Conservation (phyloP, 2,888 invertebrate genomes). For the Sminthurinus aureus region DNA sequence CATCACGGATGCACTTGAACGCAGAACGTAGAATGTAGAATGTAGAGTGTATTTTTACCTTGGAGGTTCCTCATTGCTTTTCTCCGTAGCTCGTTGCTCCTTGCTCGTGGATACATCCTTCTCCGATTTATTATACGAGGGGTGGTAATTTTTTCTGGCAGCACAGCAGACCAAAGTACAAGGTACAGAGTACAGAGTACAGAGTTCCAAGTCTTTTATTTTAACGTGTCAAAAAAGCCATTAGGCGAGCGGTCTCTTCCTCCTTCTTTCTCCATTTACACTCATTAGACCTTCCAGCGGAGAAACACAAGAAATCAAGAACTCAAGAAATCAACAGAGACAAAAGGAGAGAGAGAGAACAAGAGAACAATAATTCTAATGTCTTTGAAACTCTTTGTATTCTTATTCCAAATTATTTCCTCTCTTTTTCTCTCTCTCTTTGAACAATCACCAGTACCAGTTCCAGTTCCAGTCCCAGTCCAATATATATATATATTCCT, state of each 20-base stretch:
- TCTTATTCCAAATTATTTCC: constrained; percentile 1
- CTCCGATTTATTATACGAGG: constrained; percentile 36
- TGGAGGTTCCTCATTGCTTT: neutral
- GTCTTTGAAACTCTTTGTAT: neutral
- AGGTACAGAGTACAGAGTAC: too few relatives aligned
- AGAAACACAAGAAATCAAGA: neutral
- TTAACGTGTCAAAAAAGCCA: constrained; percentile 55
- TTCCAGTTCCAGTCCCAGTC: neutral
- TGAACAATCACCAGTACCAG: too few relatives aligned
- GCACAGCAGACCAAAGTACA: neutral
- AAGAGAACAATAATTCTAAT: neutral
- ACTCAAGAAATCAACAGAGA: too few relatives aligned
- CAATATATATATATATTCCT: neutral
- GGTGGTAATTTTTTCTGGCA: constrained; percentile 51
- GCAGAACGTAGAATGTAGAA: too few relatives aligned
- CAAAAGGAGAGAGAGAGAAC: constrained; percentile 2
- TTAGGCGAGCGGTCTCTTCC: constrained; percentile 46
- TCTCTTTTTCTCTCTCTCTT: neutral
- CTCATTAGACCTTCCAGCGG: constrained; percentile 36
- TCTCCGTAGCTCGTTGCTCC: neutral
- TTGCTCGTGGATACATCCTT: neutral
- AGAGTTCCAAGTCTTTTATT: constrained; percentile 54
- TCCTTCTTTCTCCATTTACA: constrained; percentile 46
- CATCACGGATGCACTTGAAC: too few relatives aligned
- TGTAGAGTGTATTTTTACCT: neutral